Conservation (phyloP, 1,140 invertebrate species). For the Drosophila arizonae region DNA sequence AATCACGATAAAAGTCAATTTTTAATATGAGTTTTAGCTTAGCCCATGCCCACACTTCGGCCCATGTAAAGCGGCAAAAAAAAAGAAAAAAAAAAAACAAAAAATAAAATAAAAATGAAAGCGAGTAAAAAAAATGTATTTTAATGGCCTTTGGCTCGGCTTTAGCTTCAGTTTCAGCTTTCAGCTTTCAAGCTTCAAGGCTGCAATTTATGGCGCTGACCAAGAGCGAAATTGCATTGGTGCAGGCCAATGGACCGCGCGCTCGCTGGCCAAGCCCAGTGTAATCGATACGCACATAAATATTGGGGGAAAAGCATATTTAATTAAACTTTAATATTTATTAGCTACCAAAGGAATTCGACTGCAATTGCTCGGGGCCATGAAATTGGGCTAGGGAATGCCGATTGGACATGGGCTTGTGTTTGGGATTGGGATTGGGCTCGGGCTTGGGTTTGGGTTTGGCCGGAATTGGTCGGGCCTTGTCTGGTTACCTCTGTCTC, state of each 20-base stretch:
- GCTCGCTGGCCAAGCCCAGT: conserved; percentile 2
- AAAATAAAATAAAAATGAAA: conserved; percentile 22
- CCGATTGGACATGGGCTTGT: conserved; percentile 1
- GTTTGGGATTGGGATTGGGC: not conserved
- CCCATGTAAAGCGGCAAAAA: conserved; percentile 27
- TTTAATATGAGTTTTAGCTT: conserved; percentile 81
- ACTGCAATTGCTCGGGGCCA: conserved; percentile 57
- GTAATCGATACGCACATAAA: conserved; percentile 74
- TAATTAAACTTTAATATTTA: conserved; percentile 82
- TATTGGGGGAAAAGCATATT: conserved; percentile 74
- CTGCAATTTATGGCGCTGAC: conserved; percentile 75
- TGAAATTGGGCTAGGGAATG: conserved; percentile 26
- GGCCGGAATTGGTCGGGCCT: conserved; percentile 10
- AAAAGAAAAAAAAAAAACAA: conserved; percentile 6
- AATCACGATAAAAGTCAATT: conserved; percentile 81
- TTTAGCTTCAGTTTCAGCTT: conserved; percentile 45
- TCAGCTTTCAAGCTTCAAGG: conserved; percentile 61
- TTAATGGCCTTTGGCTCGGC: conserved; percentile 72
- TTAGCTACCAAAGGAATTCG: conserved; percentile 74
- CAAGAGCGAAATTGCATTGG: conserved; percentile 73
- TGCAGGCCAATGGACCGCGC: conserved; percentile 22
- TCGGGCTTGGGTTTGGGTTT: not conserved
- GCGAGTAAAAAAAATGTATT: conserved; percentile 48
- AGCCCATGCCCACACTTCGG: conserved; percentile 34
- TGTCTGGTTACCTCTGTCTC: conserved; percentile 12